Base-by-base conservation (phyloP, 2,113 vertebrate species). In the Toxostoma redivivum region DNA sequence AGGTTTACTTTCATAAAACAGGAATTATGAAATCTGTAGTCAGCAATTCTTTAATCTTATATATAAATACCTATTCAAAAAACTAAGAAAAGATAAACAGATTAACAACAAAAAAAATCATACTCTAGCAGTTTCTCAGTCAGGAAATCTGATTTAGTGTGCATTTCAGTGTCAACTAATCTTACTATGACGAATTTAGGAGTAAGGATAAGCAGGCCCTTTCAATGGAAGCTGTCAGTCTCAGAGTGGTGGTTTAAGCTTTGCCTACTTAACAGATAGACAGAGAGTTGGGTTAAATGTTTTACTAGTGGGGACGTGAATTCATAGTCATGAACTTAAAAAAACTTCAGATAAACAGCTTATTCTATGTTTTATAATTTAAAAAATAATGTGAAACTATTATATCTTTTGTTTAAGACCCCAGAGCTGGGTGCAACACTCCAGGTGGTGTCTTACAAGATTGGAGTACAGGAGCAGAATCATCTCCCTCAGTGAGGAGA, bases 401-500 rank as follows among this genome's bases (percentile, higher is more conserved):
- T 44, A 3, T 7, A 19, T 10, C 2, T 54, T 31, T 48, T 45
- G 3, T 44, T 82, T 44, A 31, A 44, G 12, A 44, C 5, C 15
- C 8, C 37, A 31, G 56, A 71, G 37, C 7, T 82, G 56, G 21
- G 21, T 53, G 13, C 16, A 53, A 25, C 8, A 31, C 13, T 61
- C 37, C 66, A 21, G 14, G 18, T 28, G 5, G 5, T 13, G 30
- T 28, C 18, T 22, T 25, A 81, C 18, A 23, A 31, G 53, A 7
- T 5, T 40, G 35, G 42, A 48, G 14, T 33, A 38, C 17, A 67
- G 23, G 18, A 23, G 14, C 28, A 67, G n/a, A 38, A 67, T 81
- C 42, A 27, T 9, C 8, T 22, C 17, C 12, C 10, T 51, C 0
- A 0, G 5, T 31, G 25, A 51, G 21, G 10, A 47, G 25, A 30